A percentile compares a stretch with the other conserved stretches of the same genome.
Evolutionary conservation across 2,113 vertebrate genomes (phyloP).

Genomic region (Pseudonaja textilis): DNA sequence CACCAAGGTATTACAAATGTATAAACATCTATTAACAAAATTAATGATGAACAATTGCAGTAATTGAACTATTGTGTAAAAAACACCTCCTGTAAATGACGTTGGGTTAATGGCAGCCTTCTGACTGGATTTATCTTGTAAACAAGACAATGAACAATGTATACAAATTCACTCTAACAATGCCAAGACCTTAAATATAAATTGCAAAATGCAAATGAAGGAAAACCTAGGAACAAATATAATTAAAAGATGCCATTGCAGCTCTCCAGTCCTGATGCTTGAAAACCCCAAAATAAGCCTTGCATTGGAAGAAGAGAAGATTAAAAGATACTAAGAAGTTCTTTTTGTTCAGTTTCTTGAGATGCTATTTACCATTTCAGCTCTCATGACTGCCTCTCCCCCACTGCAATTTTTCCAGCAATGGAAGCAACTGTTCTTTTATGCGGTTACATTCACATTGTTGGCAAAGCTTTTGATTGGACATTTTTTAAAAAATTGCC

Average conservation of each 20-base stretch:
- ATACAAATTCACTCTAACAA: constrained; percentile 27
- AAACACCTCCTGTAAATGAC: constrained; percentile 54
- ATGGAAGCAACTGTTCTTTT: not conserved
- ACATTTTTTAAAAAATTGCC: not conserved
- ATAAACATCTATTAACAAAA: constrained; percentile 52
- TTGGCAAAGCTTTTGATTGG: not conserved
- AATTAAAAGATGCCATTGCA: constrained; percentile 26
- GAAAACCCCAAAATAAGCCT: not conserved
- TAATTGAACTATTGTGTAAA: constrained; percentile 48
- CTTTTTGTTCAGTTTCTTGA: not conserved
- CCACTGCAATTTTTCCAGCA: not conserved
- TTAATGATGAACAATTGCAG: constrained; percentile 52
- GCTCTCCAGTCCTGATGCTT: not conserved
- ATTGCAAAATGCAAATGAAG: constrained; percentile 28
- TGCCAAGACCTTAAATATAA: constrained; percentile 31
- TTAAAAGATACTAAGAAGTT: not conserved
- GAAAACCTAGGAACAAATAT: constrained; percentile 9
- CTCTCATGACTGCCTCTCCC: not conserved
- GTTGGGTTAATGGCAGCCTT: constrained; percentile 32
- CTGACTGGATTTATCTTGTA: constrained; percentile 44
- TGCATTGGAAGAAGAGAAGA: not conserved
- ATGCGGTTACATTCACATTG: not conserved
- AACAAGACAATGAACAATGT: constrained; percentile 31
- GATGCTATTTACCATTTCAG: not conserved
- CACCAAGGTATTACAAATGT: constrained; percentile 51